Percentiles rank a stretch among this genome's conserved stretches.
phyloP scores from a whole-genome alignment of 1,140 invertebrate genomes.

The Acromyrmex charruanus region DNA sequence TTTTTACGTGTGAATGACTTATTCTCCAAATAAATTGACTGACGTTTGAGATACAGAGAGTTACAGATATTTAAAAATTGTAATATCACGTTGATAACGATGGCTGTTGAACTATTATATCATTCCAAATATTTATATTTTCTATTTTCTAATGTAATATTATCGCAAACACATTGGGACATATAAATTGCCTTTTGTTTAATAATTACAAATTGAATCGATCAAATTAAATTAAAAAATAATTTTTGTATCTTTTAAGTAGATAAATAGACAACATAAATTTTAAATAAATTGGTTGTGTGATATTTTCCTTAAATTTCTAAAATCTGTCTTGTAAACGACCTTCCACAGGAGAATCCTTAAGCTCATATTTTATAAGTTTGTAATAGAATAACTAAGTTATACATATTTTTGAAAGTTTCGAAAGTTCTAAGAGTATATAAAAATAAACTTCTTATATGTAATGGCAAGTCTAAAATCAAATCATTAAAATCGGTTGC shows the following conservation, averaged over 20 bases:
- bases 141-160: not conserved
- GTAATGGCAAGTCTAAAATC: not conserved
- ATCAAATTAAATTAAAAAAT: no score
- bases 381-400: not conserved
- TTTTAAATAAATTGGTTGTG: no score
- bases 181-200: no score
- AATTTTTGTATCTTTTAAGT: no score
- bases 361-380: not conserved
- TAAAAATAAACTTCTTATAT: not conserved
- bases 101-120: not conserved
- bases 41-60: not conserved
- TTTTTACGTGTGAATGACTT: constrained; percentile 13
- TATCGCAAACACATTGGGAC: no score
- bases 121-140: not conserved
- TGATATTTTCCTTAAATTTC: no score
- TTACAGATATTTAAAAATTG: not conserved
- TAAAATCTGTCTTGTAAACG: no score
- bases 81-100: not conserved
- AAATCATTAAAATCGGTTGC: not conserved
- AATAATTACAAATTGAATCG: no score
- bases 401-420: not conserved
- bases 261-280: no score
- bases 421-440: not conserved
- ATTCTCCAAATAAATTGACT: constrained; percentile 6
- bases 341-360: not conserved